Evolutionary conservation across 2,797 vertebrate genomes (phyloP), one percentile per base, ranked within the genome.

Genomic region (Borostomias antarcticus): DNA sequence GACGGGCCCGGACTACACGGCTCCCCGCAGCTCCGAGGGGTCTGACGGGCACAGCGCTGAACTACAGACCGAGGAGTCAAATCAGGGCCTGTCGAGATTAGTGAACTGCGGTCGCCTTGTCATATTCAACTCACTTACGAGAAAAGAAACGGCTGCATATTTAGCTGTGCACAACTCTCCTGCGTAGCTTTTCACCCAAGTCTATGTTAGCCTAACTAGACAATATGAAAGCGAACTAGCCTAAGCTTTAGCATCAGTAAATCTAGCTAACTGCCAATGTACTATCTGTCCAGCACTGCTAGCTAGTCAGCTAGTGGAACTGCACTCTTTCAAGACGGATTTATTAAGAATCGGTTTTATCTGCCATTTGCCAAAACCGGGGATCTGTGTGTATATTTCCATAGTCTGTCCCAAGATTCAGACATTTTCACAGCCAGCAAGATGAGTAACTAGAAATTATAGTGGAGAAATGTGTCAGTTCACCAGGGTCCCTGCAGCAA

Each of bases 11-110:
- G 69, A 50, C 69, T 78, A 51, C 66, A 62, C 62, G 54, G 35
- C 64, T 62, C 56, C 66, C 72, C 74, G 52, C n/a, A 11, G 32
- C 32, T 30, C 43, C 28, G 52, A 21, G 48, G 68, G 64, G 61
- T 74, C 74, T 66, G 37, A 13, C 0, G 33, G 35, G 0, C 8
- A 4, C 30, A 28, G 53, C 56, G 2, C 23, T 48, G 64, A 64
- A 89, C 72, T 83, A 13, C 58, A 71, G 69, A 13, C 76, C 86
- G 87, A 2, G 88, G 89, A 76, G 57, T 64, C 53, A 10, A 13
- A n/a, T n/a, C 13, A 6, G 74, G 86, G 89, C 88, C 89, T 74
- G 72, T 15, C 58, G 73, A 85, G 88, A 88, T 90, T 89, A 91
- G 83, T 75, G 62, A 56, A 53, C 43, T 77, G 79, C 76, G 79